Evolutionary conservation across 2,113 vertebrate genomes (phyloP), one percentile per base, ranked within the genome.

Genomic region (Hiodon tergisus): DNA sequence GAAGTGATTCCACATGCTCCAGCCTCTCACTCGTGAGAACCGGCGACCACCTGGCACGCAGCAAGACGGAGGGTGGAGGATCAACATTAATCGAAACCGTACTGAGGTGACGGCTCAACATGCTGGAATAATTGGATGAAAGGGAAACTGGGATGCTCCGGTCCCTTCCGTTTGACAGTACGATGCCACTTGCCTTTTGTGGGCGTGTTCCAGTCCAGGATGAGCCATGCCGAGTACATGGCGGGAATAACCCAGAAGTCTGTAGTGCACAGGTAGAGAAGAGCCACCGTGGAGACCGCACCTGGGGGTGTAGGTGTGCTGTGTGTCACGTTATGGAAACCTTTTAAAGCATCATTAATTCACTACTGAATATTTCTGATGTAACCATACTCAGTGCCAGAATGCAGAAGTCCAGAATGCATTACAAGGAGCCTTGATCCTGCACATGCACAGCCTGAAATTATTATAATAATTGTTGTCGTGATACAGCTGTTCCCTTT

Each of bases 191-290:
- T 86, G 91, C 97, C 97, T 94, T 92, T 93, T 83, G 93, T 94
- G 3, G 97, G 97, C 0, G 96, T 99, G 82, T 98, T 95, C 97
- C 97, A 99, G 90, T 99, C 97, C 53, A 97, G 86, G 5, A 93
- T 93, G 79, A 98, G 91, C 97, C 97, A 99, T 75, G 93, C 91
- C 5, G 93, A 90, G 86, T 98, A 99, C 0, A 95, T 75, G 75
- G 92, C 95, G 0, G 95, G 85, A 8, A 99, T 90, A 0, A 88
- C 85, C 97, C 97, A 99, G 85, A 90, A 95, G 72, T 96, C 95
- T 1, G 96, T 98, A 82, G 93, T 97, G 83, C 98, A 93, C 17
- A 91, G 89, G 87, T 96, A 98, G 81, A 95, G 77, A 73, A 98
- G 86, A 82, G 95, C 83, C 78, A 88, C 66, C 0, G 94, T 96